A percentile compares a stretch with the other conserved stretches of the same genome.
Conservation (phyloP, 2,797 vertebrate species). For the Delichon dasypus region DNA sequence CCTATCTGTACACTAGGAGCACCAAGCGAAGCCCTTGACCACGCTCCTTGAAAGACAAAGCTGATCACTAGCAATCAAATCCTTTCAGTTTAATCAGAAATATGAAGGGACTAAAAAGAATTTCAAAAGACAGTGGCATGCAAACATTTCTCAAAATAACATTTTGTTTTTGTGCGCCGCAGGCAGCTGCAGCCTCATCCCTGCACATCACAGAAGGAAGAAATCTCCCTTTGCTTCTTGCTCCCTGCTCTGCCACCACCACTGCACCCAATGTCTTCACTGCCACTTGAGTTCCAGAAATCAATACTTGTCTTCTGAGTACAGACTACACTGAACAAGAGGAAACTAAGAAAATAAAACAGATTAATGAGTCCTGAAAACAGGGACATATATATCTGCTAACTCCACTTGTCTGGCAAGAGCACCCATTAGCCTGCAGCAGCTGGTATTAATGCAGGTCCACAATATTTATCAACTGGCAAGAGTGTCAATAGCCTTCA, state of each 20-base stretch:
- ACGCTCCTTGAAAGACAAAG: not conserved
- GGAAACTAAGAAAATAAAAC: not conserved
- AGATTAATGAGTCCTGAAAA: slow-evolving; percentile 48
- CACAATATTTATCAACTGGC: not conserved
- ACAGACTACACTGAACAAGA: not conserved
- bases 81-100: slow-evolving; percentile 13
- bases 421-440: not conserved
- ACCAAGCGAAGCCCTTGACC: not conserved
- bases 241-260: not conserved
- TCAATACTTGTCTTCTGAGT: not conserved
- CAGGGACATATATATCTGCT: not conserved
- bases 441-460: not conserved
- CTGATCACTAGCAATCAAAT: slow-evolving; percentile 15
- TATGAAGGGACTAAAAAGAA: not conserved
- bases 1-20: not conserved
- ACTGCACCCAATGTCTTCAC: not conserved
- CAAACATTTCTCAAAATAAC: not conserved
- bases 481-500: not conserved
- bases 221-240: not conserved
- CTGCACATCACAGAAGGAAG: not conserved
- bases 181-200: slow-evolving; percentile 13
- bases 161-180: not conserved
- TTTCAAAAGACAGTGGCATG: not conserved
- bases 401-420: not conserved
- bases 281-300: slow-evolving; percentile 8